A percentile compares a stretch with the other conserved stretches of the same genome.
phyloP scores from a whole-genome alignment of 2,797 vertebrate genomes.

The Ptychobarbus kaznakovi region DNA sequence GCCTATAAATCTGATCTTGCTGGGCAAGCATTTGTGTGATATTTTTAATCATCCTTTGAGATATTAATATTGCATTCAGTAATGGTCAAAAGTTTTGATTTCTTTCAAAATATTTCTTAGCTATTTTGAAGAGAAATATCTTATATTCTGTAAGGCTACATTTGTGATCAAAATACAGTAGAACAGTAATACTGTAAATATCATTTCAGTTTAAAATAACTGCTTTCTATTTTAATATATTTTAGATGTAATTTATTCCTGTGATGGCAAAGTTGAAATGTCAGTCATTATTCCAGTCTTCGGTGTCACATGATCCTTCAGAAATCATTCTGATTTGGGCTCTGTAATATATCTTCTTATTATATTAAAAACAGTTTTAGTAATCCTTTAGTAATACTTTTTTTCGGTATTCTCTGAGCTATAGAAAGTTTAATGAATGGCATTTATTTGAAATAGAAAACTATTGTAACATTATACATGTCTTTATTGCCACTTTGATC shows the following conservation, averaged over 20 bases:
- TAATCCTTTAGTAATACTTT: too few species aligned
- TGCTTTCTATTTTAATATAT: too few species aligned
- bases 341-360: too few species aligned
- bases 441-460: background rate
- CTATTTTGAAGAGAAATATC: background rate
- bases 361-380: too few species aligned
- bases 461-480: background rate
- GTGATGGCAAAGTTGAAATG: too few species aligned
- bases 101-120: too few species aligned
- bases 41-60: background rate
- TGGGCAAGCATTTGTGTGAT: background rate
- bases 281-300: background rate
- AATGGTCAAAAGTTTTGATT: background rate
- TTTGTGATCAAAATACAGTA: background rate
- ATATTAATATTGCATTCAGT: background rate
- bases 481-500: background rate
- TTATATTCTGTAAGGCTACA: background rate
- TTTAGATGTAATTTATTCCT: too few species aligned
- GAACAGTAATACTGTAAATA: too few species aligned
- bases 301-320: background rate
- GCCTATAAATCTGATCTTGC: background rate
- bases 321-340: background rate
- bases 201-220: too few species aligned
- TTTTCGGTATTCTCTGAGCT: too few species aligned
- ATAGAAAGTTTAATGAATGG: background rate